Evolutionary conservation across 2,797 vertebrate genomes (phyloP).

Genomic region (Malacoraja senta): DNA sequence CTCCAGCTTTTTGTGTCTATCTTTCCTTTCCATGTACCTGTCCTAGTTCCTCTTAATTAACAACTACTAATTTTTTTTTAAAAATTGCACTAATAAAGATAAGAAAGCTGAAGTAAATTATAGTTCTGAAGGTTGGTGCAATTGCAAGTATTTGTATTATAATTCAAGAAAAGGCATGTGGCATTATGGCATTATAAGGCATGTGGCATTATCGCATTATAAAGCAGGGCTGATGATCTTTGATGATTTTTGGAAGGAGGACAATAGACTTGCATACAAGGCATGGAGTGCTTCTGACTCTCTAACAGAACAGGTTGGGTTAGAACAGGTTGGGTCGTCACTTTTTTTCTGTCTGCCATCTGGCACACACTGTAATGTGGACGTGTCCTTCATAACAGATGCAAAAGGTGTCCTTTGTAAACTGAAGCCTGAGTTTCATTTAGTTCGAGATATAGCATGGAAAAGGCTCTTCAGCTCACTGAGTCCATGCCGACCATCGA

Average conservation of each 20-base stretch:
- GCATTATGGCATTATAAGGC: too few species aligned
- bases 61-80: too few species aligned
- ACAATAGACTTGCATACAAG: not conserved
- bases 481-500: too few species aligned
- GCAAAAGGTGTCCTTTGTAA: not conserved
- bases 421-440: not conserved
- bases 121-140: not conserved
- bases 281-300: not conserved
- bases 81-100: not conserved
- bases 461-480: too few species aligned
- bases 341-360: not conserved
- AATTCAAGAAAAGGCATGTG: not conserved
- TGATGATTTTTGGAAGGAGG: not conserved
- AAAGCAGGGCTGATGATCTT: not conserved
- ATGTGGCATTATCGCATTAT: too few species aligned
- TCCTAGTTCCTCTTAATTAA: too few species aligned
- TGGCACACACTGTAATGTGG: constrained; percentile 1
- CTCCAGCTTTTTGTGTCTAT: too few species aligned
- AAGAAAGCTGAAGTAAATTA: not conserved
- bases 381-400: not conserved
- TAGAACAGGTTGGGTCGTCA: not conserved
- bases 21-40: too few species aligned
- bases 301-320: not conserved
- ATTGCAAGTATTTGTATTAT: not conserved
- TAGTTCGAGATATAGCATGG: too few species aligned